These are phyloP conservation scores for Spilogale gracilis DNA, from an alignment of 2,113 vertebrate species.

Conservation along the genomic window DNA sequence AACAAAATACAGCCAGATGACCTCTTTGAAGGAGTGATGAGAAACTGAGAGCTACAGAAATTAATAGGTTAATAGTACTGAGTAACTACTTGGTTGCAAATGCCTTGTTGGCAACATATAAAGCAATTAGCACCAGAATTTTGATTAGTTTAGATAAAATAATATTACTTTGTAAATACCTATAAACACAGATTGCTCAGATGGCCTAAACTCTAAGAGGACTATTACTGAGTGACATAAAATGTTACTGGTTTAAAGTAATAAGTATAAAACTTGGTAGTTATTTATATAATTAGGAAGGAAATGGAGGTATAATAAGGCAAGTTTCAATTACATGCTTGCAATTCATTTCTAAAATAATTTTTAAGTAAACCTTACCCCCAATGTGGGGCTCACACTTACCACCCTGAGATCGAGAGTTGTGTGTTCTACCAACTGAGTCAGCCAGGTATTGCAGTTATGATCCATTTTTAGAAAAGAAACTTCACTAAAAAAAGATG, in stretches of 20 bases:
- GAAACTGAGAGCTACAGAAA: conserved; percentile 38
- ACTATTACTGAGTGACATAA: conserved; percentile 61
- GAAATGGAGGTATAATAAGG: not conserved
- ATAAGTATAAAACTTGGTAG: conserved; percentile 1
- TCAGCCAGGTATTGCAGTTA: not conserved
- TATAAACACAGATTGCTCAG: conserved; percentile 52
- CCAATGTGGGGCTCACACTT: not conserved
- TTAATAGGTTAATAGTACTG: conserved; percentile 50
- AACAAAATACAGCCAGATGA: not conserved
- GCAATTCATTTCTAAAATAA: not conserved
- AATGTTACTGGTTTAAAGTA: conserved; percentile 15
- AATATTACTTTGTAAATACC: conserved; percentile 70
- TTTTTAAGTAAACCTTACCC: not conserved
- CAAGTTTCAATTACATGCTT: not conserved
- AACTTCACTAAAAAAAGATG: not conserved
- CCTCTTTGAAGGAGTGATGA: not conserved
- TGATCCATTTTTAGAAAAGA: not conserved
- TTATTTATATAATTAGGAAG: conserved; percentile 21
- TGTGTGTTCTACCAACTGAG: not conserved
- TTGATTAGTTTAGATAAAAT: conserved; percentile 51
- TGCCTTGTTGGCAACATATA: conserved; percentile 16
- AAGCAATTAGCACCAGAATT: not conserved
- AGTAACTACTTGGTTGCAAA: not conserved
- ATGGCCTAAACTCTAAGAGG: conserved; percentile 56
- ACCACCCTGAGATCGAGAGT: not conserved